A percentile compares a stretch with the other conserved stretches of the same genome.
Evolutionary conservation across 2,797 vertebrate genomes (phyloP).

Genomic region (Linurgus olivaceus): DNA sequence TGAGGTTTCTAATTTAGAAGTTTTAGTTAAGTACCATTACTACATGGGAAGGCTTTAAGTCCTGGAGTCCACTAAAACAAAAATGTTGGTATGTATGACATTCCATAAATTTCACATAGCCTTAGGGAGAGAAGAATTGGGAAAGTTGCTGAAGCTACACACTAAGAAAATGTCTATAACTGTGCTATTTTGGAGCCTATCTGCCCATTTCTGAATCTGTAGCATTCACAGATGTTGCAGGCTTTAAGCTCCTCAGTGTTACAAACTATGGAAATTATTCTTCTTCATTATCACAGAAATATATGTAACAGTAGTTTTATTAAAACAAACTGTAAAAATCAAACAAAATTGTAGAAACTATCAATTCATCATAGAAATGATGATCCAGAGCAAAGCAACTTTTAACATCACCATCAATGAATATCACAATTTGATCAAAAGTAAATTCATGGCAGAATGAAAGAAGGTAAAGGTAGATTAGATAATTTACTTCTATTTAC

Average conservation of each 20-base stretch:
- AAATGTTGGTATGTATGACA: background rate
- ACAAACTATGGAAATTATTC: background rate
- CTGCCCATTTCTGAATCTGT: background rate
- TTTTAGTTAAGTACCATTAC: background rate
- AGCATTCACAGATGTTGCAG: background rate
- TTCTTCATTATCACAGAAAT: background rate
- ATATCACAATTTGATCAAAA: background rate
- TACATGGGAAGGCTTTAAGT: background rate
- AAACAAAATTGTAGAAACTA: background rate
- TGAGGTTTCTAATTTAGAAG: background rate
- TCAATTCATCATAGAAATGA: background rate
- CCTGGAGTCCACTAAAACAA: background rate
- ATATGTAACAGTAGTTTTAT: background rate
- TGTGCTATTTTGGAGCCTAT: background rate
- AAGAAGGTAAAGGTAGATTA: background rate
- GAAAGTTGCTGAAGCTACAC: background rate
- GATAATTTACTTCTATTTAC: background rate
- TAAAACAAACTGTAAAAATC: background rate
- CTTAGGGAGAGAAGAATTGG: background rate
- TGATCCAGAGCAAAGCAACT: background rate
- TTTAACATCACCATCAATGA: background rate
- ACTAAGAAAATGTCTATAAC: background rate
- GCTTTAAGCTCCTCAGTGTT: background rate
- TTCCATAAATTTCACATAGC: background rate
- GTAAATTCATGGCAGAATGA: background rate